Evolutionary conservation across 2,888 invertebrate species (phyloP).

Genomic region (Lysandra bellargus): DNA sequence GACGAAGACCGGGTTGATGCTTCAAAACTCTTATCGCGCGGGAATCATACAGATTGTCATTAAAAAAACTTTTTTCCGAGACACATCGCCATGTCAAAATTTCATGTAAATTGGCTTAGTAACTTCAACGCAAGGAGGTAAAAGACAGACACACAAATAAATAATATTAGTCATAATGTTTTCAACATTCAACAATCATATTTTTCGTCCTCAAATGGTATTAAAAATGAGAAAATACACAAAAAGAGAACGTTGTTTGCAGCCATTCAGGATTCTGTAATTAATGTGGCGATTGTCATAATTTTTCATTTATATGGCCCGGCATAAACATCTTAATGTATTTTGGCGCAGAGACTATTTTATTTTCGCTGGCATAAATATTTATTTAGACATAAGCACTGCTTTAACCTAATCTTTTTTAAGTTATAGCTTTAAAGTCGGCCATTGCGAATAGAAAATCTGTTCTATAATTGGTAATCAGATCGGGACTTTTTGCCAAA

Average conservation of each 20-base stretch:
- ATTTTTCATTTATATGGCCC: slow-evolving; percentile 29
- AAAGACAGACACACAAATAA: neutral
- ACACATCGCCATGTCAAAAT: no score
- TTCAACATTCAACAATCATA: neutral
- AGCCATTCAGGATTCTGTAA: slow-evolving; percentile 8
- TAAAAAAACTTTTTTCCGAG: no score
- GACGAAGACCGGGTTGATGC: no score
- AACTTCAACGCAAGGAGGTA: neutral
- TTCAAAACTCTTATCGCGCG: no score
- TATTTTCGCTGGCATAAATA: neutral
- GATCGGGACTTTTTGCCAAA: neutral
- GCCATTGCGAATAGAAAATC: neutral
- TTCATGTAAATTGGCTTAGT: no score
- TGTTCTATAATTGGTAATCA: neutral
- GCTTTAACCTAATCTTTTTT: slow-evolving; percentile 28
- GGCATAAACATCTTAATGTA: slow-evolving; percentile 27
- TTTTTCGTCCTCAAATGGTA: neutral
- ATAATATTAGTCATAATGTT: neutral
- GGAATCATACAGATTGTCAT: no score
- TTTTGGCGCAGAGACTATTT: slow-evolving; percentile 22
- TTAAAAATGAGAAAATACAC: slow-evolving; percentile 12
- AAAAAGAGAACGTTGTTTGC: neutral
- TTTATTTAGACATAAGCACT: neutral
- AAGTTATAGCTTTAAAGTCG: slow-evolving; percentile 5
- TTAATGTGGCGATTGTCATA: slow-evolving; percentile 28